Evolutionary conservation across 2,888 invertebrate genomes (phyloP), one percentile per base, ranked within the genome.

Genomic region (Diabrotica balteata): DNA sequence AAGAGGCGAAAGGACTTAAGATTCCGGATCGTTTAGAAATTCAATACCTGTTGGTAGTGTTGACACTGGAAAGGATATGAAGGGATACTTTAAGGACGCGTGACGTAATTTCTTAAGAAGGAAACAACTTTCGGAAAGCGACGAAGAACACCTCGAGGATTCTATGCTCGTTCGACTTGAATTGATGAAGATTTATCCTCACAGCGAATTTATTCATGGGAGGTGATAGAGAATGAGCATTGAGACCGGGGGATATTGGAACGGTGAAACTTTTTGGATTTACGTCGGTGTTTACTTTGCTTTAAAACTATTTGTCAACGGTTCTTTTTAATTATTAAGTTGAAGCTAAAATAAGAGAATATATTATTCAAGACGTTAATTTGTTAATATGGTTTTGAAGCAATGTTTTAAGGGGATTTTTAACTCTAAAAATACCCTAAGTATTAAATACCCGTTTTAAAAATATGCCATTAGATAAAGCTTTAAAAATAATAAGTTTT

Each of bases 21-120:
- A 54, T 54, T 32, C 17, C 22, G 42, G 53, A 4, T 54, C 63
- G 57, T 57, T 63, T 63, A 57, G 63, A 44, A 63, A 63, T 63
- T 63, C 63, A 57, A 63, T 63, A 63, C 63, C 63, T 63, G 63
- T 63, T 63, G 63, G 63, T 63, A 50, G 57, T 63, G 63, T 57
- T 63, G 63, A 63, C 63, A 63, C 55, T 44, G 11, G 57, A 63
- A 55, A 63, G 63, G 63, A 63, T 63, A 63, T 63, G 63, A 63
- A 63, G 50, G 63, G 63, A 55, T 63, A 63, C 63, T 63, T 57
- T 63, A 55, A 55, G 55, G 63, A 63, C 63, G 44, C 63, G 63
- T 63, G 63, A 63, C 17, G 57, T 63, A 63, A 63, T 63, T 63
- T 49, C 63, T 57, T 63, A 63, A 63, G 57, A 63, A 63, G 63